Conservation (phyloP, 2,888 invertebrate genomes). For the Linnaemya tessellans region DNA sequence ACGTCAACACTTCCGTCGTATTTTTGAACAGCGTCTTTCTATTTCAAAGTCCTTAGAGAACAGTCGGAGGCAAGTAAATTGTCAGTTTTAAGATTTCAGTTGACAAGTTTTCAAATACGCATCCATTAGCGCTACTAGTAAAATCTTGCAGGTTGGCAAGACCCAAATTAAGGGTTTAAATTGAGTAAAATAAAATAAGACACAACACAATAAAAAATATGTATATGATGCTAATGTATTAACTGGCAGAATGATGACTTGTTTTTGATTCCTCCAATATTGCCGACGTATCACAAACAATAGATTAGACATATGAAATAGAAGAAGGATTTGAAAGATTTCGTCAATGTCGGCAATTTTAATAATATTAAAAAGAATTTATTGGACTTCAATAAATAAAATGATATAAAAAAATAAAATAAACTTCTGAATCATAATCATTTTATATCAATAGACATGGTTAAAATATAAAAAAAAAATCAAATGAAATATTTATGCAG, state of each 20-base stretch:
- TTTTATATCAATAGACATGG: conserved; percentile 58
- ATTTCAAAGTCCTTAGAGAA: no score
- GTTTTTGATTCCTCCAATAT: background rate
- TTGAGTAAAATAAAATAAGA: no score
- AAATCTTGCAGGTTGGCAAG: no score
- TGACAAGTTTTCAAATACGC: no score
- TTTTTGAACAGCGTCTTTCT: no score
- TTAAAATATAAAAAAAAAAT: conserved; percentile 5
- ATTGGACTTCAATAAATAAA: conserved; percentile 30
- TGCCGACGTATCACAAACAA: background rate
- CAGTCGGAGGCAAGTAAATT: no score
- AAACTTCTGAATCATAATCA: conserved; percentile 68
- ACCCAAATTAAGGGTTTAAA: no score
- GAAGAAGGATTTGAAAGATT: background rate
- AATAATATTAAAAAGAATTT: conserved; percentile 25
- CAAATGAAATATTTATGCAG: conserved; percentile 55
- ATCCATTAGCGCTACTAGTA: no score
- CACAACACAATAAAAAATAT: background rate
- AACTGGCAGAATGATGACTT: background rate
- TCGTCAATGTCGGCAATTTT: conserved; percentile 32
- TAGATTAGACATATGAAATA: background rate
- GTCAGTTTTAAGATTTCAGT: no score
- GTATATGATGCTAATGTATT: background rate
- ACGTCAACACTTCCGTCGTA: no score
- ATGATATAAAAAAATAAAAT: conserved; percentile 12